Base-by-base conservation (phyloP, 2,888 invertebrate species). In the Andrena bicolor region DNA sequence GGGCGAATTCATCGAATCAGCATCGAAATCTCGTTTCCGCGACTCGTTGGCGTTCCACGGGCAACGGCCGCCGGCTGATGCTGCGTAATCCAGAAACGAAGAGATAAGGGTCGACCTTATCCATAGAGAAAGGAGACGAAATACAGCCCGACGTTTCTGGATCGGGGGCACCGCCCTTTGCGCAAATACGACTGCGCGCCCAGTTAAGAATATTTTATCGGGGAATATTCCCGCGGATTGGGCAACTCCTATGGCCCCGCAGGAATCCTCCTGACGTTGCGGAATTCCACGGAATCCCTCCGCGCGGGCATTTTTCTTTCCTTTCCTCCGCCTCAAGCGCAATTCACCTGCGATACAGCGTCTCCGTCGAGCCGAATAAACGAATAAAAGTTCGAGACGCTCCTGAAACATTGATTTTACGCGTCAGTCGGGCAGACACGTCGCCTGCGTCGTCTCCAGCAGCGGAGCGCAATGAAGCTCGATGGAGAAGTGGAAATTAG, bases 141-240 rank as follows among this genome's bases (percentile, higher is more conserved):
- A 76, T 65, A 53, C 66, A 51, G 48, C 41, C 61, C 75, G 64
- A 77, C 73, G 68, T 78, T 70, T 69, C 76, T 32, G 30, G 70
- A 65, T 64, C 73, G 51, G 72, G 75, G 77, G 66, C 76, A 66
- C 75, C 85, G 80, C 84, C 85, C 85, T 82, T 76, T 76, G 76
- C 72, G 85, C 87, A 82, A 84, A 85, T 80, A 83, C 75, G 75
- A 72, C 70, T 72, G 77, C 75, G 87, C 82, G 71, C 80, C 75
- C 82, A 83, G 89, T 86, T 83, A 80, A 83, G 88, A 88, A 90
- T 90, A 88, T 91, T 91, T 89, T 85, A 90, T 86, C 88, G 80
- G 73, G 73, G 83, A 90, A 90, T 90, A 90, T 90, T 88, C 74
- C 73, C 71, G 61, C 75, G 71, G 70, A 80, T 76, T 76, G 73